Evolutionary conservation across 2,797 vertebrate genomes (phyloP).

Genomic region (Macropodus opercularis): DNA sequence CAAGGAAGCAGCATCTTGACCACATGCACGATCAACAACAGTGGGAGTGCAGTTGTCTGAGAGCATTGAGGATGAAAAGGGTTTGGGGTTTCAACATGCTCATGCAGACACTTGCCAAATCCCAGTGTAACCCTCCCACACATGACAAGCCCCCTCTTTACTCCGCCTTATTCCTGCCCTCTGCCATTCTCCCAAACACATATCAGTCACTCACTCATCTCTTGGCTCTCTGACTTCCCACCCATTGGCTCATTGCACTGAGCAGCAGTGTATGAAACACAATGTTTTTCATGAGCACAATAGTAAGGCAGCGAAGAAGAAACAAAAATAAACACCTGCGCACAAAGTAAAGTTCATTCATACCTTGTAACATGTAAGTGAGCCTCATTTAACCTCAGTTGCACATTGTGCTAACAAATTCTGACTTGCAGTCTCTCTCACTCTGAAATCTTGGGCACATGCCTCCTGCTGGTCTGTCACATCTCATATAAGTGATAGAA

Average conservation of each 20-base stretch:
- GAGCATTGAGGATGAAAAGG: constrained; percentile 63
- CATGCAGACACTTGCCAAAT: constrained; percentile 62
- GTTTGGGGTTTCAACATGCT: constrained; percentile 61
- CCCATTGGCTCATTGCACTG: constrained; percentile 57
- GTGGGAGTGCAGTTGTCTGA: constrained; percentile 49
- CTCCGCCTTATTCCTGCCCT: constrained; percentile 39
- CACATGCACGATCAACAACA: constrained; percentile 70
- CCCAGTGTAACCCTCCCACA: constrained; percentile 72
- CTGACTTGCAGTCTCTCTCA: constrained; percentile 6
- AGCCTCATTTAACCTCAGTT: constrained; percentile 9
- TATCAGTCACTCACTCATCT: constrained; percentile 53
- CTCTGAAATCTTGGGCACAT: constrained; percentile 6
- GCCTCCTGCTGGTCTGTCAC: constrained; percentile 29
- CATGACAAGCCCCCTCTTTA: constrained; percentile 57
- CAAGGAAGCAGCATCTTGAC: constrained; percentile 70
- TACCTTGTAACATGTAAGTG: constrained; percentile 10
- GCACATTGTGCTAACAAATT: too few relatives aligned
- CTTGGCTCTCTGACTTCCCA: constrained; percentile 43
- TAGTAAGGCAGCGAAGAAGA: constrained; percentile 45
- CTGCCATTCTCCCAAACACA: constrained; percentile 61
- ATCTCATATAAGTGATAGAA: constrained; percentile 37
- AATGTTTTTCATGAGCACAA: constrained; percentile 57
- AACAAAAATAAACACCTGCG: constrained; percentile 76
- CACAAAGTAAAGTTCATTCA: constrained; percentile 43
- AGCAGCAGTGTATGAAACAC: constrained; percentile 62